Conservation (phyloP, 2,797 vertebrate genomes). For the Sus cebifrons region DNA sequence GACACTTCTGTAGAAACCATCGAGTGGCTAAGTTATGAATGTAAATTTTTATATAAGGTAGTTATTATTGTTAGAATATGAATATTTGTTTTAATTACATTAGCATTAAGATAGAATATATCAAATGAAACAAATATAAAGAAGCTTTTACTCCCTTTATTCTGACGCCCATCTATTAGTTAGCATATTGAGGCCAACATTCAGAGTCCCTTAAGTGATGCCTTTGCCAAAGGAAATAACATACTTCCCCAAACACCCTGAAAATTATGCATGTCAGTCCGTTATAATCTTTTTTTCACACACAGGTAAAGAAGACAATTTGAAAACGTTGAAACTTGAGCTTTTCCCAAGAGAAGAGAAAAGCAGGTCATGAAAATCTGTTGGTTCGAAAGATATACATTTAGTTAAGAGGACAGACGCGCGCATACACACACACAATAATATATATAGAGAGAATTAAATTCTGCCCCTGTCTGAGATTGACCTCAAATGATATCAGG, state of each 20-base stretch:
- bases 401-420: background rate
- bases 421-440: too few species aligned
- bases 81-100: background rate
- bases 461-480: background rate
- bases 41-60: background rate
- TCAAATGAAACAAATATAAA: background rate
- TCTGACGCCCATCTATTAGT: background rate
- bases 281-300: background rate
- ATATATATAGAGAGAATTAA: background rate
- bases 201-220: background rate
- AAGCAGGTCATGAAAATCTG: background rate
- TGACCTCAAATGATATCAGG: background rate
- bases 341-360: slow-evolving; percentile 5
- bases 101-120: background rate
- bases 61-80: background rate
- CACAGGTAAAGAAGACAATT: background rate
- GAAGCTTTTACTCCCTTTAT: background rate
- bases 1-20: background rate
- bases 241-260: background rate
- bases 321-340: background rate
- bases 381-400: background rate
- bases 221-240: background rate
- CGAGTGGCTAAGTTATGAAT: background rate
- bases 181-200: background rate
- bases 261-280: background rate